Percentiles rank a stretch among this genome's conserved stretches.
Evolutionary conservation across 2,113 vertebrate species (phyloP).

Genomic region (Forbesichthys agassizii): DNA sequence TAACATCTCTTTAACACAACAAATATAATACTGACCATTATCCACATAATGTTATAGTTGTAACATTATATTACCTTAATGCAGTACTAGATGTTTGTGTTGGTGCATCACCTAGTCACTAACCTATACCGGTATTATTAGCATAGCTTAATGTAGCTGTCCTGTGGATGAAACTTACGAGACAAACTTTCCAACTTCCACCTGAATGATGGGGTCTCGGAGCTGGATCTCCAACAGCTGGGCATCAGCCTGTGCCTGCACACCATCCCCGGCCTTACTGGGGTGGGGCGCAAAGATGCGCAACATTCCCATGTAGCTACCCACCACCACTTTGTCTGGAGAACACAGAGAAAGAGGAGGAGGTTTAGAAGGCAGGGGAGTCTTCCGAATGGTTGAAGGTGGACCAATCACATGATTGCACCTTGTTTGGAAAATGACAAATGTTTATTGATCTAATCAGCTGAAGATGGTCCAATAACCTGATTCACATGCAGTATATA

Average conservation of each 20-base stretch:
- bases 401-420: neutral
- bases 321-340: slow-evolving; percentile 93
- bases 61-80: too few species aligned
- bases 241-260: slow-evolving; percentile 76
- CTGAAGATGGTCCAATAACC: too few species aligned
- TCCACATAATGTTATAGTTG: too few species aligned
- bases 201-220: slow-evolving; percentile 86
- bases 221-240: slow-evolving; percentile 91
- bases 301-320: slow-evolving; percentile 92
- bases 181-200: slow-evolving; percentile 95
- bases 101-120: too few species aligned
- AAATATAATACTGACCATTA: too few species aligned
- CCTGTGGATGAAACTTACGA: slow-evolving; percentile 85
- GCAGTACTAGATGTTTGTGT: too few species aligned
- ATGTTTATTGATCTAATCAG: too few species aligned
- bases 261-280: slow-evolving; percentile 80
- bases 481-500: too few species aligned
- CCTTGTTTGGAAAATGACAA: too few species aligned
- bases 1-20: too few species aligned
- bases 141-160: neutral
- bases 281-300: slow-evolving; percentile 86
- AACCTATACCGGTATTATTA: too few species aligned
- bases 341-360: neutral
- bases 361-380: neutral
- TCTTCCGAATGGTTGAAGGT: too few species aligned